phyloP scores from a whole-genome alignment of 2,797 vertebrate genomes.

The Notamacropus eugenii region DNA sequence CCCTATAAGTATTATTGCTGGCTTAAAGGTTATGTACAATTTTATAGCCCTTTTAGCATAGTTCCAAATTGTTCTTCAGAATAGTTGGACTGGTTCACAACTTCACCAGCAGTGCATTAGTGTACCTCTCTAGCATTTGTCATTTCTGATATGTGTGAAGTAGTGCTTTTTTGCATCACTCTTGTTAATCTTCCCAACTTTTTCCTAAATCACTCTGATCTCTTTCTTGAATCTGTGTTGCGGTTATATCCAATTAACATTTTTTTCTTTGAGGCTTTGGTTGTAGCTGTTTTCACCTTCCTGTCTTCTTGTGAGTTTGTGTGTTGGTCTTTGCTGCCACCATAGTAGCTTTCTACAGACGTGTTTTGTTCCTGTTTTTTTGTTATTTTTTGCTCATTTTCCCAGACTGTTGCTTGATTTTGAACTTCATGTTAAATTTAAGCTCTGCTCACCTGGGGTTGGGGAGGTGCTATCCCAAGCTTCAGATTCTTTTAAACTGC shows the following conservation, averaged over 20 bases:
- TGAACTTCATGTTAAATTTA: neutral
- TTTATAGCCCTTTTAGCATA: neutral
- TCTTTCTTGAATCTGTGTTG: neutral
- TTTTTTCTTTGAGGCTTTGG: neutral
- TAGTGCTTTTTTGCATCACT: neutral
- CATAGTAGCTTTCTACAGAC: neutral
- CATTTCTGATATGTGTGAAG: neutral
- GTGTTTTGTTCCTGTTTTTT: too few relatives aligned
- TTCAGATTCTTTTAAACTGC: neutral
- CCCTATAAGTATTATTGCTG: too few relatives aligned
- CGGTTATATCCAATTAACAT: neutral
- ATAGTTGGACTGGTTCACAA: neutral
- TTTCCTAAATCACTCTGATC: neutral
- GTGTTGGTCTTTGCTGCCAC: neutral
- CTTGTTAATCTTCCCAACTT: neutral
- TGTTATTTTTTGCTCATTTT: neutral
- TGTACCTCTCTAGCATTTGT: neutral
- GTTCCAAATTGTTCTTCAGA: neutral
- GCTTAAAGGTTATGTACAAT: neutral
- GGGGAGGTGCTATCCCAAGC: too few relatives aligned
- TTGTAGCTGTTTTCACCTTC: neutral
- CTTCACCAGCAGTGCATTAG: neutral
- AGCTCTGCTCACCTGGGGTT: neutral
- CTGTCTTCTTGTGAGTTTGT: neutral
- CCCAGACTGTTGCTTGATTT: neutral